Conservation (phyloP, 2,113 vertebrate genomes). For the Misgurnus anguillicaudatus region DNA sequence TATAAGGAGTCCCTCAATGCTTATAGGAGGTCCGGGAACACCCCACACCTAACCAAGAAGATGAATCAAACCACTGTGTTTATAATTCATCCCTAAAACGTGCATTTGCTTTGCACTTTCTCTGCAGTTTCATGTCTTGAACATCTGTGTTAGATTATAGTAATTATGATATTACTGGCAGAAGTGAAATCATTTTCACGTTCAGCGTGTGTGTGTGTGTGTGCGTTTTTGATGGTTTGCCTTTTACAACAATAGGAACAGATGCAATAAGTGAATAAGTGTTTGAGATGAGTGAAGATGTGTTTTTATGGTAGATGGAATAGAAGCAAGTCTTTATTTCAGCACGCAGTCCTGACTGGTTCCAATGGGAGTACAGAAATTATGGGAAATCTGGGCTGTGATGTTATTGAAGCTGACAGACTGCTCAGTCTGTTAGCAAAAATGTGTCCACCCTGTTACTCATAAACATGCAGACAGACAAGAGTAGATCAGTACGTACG, state of each 20-base stretch:
- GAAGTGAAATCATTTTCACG: not conserved
- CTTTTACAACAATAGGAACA: not conserved
- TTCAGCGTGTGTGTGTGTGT: not conserved
- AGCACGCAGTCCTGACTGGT: not conserved
- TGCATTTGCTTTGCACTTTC: not conserved
- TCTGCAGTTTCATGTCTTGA: not conserved
- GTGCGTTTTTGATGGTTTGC: too few relatives aligned
- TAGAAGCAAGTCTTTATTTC: not conserved
- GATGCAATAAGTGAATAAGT: not conserved
- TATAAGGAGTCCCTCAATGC: too few relatives aligned
- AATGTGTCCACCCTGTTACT: not conserved
- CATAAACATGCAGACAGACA: slow-evolving; percentile 6
- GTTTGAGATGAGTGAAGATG: not conserved
- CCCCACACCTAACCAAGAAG: too few relatives aligned
- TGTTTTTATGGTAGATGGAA: not conserved
- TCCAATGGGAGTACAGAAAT: slow-evolving; percentile 5
- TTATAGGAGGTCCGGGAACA: too few relatives aligned
- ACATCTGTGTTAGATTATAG: not conserved
- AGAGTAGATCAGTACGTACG: not conserved
- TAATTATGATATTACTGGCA: not conserved
- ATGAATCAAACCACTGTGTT: not conserved
- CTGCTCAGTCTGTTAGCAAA: not conserved
- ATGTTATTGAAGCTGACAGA: slow-evolving; percentile 29
- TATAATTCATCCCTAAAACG: too few relatives aligned
- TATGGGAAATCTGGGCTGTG: not conserved